Conservation (phyloP, 1,140 invertebrate species). For the Hyles vespertilio region DNA sequence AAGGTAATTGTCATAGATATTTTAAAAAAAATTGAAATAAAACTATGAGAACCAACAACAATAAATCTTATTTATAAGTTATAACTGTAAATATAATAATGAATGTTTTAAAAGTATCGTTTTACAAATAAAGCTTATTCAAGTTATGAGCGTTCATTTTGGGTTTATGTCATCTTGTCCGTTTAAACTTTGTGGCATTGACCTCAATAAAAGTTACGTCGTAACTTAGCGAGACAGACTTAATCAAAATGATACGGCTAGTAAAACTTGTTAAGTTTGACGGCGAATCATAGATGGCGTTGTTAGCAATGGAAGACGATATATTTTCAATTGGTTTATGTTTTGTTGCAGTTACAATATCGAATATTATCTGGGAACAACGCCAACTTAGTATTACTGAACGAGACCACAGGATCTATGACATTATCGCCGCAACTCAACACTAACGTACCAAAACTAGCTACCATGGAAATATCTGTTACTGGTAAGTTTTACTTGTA, state of each 20-base stretch:
- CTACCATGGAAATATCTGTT: conserved; percentile 95
- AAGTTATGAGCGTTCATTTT: too few relatives aligned
- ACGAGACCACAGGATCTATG: conserved; percentile 89
- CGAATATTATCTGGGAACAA: conserved; percentile 94
- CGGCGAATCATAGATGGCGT: too few relatives aligned
- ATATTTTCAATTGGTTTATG: conserved; percentile 5
- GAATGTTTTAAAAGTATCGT: too few relatives aligned
- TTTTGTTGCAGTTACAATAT: conserved; percentile 80
- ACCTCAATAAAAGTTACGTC: not conserved
- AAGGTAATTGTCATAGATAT: conserved; percentile 77
- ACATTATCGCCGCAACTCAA: conserved; percentile 94
- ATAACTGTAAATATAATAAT: too few relatives aligned
- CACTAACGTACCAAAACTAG: conserved; percentile 96
- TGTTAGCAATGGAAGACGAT: not conserved
- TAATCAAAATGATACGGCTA: too few relatives aligned
- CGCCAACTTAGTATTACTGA: conserved; percentile 90
- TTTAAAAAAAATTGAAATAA: too few relatives aligned
- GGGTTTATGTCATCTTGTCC: too few relatives aligned
- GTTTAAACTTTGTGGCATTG: not conserved
- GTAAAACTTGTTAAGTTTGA: too few relatives aligned
- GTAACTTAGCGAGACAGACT: not conserved
- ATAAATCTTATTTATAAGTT: too few relatives aligned
- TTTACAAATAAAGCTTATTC: too few relatives aligned
- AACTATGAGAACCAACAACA: too few relatives aligned
- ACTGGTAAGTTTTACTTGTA: conserved; percentile 77